A percentile compares a stretch with the other conserved stretches of the same genome.
phyloP scores from a whole-genome alignment of 2,888 invertebrate species.

The Cataglyphis albicans region DNA sequence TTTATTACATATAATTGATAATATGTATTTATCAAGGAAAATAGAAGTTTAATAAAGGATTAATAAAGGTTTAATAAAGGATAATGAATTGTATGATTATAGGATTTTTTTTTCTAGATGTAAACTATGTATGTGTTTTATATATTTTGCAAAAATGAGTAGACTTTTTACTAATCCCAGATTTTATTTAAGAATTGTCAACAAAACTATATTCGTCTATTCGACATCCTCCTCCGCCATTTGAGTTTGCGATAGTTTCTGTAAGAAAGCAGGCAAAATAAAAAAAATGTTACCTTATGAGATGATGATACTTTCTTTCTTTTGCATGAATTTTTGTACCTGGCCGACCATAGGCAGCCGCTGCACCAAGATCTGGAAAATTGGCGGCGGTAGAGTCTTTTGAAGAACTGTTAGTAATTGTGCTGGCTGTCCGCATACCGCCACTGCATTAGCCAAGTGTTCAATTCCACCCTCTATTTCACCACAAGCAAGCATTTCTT shows the following conservation, averaged over 20 bases:
- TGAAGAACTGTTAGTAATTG: conserved; percentile 96
- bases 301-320: background rate
- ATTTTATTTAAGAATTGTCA: conserved; percentile 78
- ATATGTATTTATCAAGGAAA: conserved; percentile 55
- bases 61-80: conserved; percentile 53
- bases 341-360: conserved; percentile 90
- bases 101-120: conserved; percentile 53
- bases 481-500: conserved; percentile 95
- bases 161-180: conserved; percentile 76
- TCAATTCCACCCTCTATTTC: conserved; percentile 96
- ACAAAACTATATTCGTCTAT: conserved; percentile 76
- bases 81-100: conserved; percentile 51
- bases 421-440: conserved; percentile 97
- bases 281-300: conserved; percentile 10
- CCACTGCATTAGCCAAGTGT: conserved; percentile 98
- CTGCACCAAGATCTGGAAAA: conserved; percentile 95
- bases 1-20: conserved; percentile 41
- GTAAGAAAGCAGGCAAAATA: conserved; percentile 67
- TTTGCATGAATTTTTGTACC: conserved; percentile 82
- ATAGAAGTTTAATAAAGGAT: conserved; percentile 66
- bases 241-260: conserved; percentile 79
- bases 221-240: conserved; percentile 85
- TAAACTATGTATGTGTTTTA: conserved; percentile 62
- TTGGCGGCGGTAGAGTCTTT: conserved; percentile 97
- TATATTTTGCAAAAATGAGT: conserved; percentile 72